Evolutionary conservation across 2,113 vertebrate genomes (phyloP), one percentile per base, ranked within the genome.

Genomic region (Siphamia tubifer): DNA sequence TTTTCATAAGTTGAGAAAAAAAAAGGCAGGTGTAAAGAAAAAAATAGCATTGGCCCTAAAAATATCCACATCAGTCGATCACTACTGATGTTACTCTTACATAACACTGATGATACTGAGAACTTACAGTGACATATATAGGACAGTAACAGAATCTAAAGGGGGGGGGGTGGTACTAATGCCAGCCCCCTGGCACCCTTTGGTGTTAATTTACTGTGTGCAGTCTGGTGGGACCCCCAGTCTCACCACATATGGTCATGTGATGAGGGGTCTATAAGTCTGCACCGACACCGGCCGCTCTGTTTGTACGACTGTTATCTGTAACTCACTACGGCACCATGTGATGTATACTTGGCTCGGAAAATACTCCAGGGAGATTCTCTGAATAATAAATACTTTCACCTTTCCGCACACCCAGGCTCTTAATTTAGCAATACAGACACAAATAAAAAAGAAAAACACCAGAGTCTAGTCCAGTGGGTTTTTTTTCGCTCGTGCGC

Each of bases 161-260:
- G 47, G 48, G 39, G 25, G 6, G 31, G 48, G 20, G 55, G 24
- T 13, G 6, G n/a, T 0, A 21, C 32, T n/a, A 56, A 34, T 19
- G 2, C 10, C 9, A 35, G 52, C n/a, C 20, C 13, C 45, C 24
- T 20, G 54, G 34, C 43, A 58, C 56, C 23, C 47, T 3, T 2
- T 6, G 25, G 39, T 57, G n/a, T 68, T 74, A 58, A 51, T 79
- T 73, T 69, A 61, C 49, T 7, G 10, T 27, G 28, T 71, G 28
- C 55, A 49, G 57, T 38, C 61, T 51, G 10, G 28, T 63, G 40
- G 31, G 34, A 54, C 63, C 36, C 20, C 20, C 24, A 17, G 38
- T 42, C 54, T 62, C 9, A 3, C 58, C 63, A 66, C 43, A 71
- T 56, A 57, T 35, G 38, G 58, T 16, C 43, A 55, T 61, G 34